Conservation (phyloP, 2,113 vertebrate species). For the Stictonetta naevosa region DNA sequence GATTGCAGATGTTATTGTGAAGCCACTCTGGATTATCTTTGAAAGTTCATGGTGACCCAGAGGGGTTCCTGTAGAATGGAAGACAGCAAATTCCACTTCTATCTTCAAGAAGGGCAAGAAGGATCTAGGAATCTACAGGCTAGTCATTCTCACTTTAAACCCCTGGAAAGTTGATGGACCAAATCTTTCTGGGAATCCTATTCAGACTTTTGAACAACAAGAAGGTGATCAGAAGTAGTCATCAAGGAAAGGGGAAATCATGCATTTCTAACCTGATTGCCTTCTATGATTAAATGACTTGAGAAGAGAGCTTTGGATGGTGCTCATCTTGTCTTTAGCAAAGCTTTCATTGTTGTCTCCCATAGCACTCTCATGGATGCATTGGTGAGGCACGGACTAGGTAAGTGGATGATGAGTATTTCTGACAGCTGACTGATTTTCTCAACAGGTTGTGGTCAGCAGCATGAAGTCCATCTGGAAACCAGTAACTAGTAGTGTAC, state of each 20-base stretch:
- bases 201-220: background rate
- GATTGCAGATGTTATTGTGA: background rate
- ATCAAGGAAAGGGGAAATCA: background rate
- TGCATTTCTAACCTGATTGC: background rate
- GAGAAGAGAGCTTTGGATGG: background rate
- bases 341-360: background rate
- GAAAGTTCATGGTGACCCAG: background rate
- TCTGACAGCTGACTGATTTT: background rate
- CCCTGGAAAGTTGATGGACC: background rate
- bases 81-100: background rate
- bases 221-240: background rate
- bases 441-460: background rate
- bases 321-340: background rate
- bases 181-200: background rate
- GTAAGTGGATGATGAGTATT: background rate
- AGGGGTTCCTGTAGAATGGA: background rate
- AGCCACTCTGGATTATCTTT: background rate
- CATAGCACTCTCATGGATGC: background rate
- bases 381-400: background rate
- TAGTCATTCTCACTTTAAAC: background rate
- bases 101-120: background rate
- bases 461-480: background rate
- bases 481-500: background rate
- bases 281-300: background rate
- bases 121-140: background rate